Percentiles rank a stretch among this genome's conserved stretches.
phyloP scores from a whole-genome alignment of 2,113 vertebrate species.

The Gracilinanus agilis region DNA sequence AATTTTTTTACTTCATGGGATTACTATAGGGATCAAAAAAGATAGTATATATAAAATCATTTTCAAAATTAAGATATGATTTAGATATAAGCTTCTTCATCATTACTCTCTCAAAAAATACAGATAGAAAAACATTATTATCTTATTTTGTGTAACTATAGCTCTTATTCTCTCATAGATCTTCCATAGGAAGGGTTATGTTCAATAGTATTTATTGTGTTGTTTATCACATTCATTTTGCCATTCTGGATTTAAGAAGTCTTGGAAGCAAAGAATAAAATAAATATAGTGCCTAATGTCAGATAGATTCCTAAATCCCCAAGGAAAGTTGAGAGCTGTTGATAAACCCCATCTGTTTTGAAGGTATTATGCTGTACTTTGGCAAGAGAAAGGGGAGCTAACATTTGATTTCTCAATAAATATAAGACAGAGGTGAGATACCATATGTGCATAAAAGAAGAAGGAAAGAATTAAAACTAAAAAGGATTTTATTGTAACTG shows the following conservation, averaged over 20 bases:
- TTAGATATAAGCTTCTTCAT: not conserved
- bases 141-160: not conserved
- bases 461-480: not conserved
- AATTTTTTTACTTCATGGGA: not conserved
- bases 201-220: not conserved
- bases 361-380: not conserved
- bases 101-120: not conserved
- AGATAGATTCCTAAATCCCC: not conserved
- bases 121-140: not conserved
- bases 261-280: not conserved
- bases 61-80: not conserved
- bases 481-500: not conserved
- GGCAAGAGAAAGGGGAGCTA: not conserved
- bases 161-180: not conserved
- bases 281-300: not conserved
- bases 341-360: not conserved
- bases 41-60: not conserved
- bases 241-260: not conserved
- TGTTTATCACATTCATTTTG: not conserved
- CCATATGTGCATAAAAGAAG: not conserved
- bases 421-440: constrained; percentile 5
- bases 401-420: not conserved
- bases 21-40: not conserved
- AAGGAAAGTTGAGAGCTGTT: constrained; percentile 1
- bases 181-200: not conserved